These are phyloP conservation scores for Onychostoma macrolepis DNA, from an alignment of 2,113 vertebrate genomes.

Conservation along the genomic window DNA sequence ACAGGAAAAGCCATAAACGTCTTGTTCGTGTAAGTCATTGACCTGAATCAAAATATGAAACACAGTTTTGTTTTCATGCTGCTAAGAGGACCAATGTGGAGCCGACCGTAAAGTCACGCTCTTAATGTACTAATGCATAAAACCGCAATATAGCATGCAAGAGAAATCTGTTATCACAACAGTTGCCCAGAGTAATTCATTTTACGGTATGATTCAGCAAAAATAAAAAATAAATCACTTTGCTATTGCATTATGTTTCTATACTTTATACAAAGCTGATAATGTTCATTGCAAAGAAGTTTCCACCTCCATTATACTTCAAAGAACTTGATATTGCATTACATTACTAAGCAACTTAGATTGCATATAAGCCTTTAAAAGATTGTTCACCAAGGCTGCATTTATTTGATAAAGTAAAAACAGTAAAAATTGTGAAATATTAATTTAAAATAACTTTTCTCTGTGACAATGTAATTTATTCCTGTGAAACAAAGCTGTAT, in stretches of 20 bases:
- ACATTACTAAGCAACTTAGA: too few species aligned
- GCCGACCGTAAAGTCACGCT: not conserved
- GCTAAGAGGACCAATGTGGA: not conserved
- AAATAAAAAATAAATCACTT: not conserved
- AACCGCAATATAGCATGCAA: not conserved
- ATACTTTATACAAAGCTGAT: not conserved
- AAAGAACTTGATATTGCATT: too few species aligned
- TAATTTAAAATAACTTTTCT: not conserved
- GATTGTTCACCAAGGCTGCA: not conserved
- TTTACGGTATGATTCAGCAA: not conserved
- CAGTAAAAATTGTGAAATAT: not conserved
- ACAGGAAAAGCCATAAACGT: not conserved
- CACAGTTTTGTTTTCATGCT: not conserved
- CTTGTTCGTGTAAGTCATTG: not conserved
- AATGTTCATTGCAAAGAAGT: not conserved
- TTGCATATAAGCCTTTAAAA: too few species aligned
- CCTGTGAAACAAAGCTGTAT: not conserved
- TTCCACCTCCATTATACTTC: not conserved
- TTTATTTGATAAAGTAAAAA: not conserved
- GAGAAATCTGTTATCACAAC: not conserved
- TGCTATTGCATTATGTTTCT: not conserved
- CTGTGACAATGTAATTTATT: not conserved
- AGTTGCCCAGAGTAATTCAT: not conserved
- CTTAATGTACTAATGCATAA: not conserved
- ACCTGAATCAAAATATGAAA: not conserved